phyloP scores from a whole-genome alignment of 2,888 invertebrate genomes.

The Dexiosoma caninum region DNA sequence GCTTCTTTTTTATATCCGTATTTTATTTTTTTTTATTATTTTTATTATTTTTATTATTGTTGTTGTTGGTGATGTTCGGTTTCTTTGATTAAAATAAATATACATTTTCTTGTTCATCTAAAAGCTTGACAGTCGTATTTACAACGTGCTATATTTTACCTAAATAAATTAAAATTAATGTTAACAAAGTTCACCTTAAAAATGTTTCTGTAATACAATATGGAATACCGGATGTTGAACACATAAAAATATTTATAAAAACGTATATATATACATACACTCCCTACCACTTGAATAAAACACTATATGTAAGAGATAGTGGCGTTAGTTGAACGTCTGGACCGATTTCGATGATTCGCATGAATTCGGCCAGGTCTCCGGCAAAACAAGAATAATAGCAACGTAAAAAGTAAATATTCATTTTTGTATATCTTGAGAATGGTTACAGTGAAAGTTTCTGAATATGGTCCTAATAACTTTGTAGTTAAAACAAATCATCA shows the following conservation, averaged over 20 bases:
- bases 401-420: too few species aligned
- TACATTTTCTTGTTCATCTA: slow-evolving; percentile 24
- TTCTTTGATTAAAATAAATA: background rate
- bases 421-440: too few species aligned
- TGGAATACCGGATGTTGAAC: slow-evolving; percentile 10
- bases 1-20: background rate
- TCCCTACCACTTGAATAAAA: too few species aligned
- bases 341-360: too few species aligned
- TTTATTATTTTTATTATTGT: background rate
- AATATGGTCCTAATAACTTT: too few species aligned
- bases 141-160: slow-evolving; percentile 6
- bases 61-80: background rate
- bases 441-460: too few species aligned
- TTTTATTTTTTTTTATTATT: background rate
- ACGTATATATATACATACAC: background rate
- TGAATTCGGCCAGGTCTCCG: too few species aligned
- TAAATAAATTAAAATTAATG: slow-evolving; percentile 33
- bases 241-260: background rate
- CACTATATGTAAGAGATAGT: too few species aligned
- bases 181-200: slow-evolving; percentile 9
- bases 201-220: slow-evolving; percentile 22
- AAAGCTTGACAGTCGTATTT: slow-evolving; percentile 14
- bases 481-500: too few species aligned
- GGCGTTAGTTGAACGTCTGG: too few species aligned
- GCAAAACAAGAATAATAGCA: too few species aligned